These are phyloP conservation scores for Pterocles gutturalis DNA, from an alignment of 2,113 vertebrate genomes.

Conservation along the genomic window DNA sequence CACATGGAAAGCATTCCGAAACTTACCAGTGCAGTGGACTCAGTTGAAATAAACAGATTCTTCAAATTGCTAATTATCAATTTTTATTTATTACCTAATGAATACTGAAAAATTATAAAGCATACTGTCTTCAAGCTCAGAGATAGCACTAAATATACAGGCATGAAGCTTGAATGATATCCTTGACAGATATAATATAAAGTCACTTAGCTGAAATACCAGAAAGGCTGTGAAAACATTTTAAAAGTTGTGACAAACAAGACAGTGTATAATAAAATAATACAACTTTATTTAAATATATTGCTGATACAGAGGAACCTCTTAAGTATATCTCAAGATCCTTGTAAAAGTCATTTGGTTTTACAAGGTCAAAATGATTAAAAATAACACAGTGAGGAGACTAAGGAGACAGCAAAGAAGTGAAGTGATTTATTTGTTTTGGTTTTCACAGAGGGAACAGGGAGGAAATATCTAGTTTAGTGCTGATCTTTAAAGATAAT, in stretches of 20 bases:
- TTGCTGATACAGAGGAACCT: neutral
- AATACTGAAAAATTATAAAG: neutral
- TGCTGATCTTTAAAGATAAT: constrained; percentile 48
- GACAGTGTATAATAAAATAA: neutral
- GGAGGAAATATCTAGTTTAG: constrained; percentile 16
- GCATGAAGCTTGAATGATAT: neutral
- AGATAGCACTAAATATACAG: neutral
- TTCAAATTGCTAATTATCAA: neutral
- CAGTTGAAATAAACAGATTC: neutral
- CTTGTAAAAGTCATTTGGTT: neutral
- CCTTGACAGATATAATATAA: neutral
- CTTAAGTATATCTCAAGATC: neutral
- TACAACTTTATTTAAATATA: neutral
- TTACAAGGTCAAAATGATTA: constrained; percentile 52
- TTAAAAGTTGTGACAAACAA: neutral
- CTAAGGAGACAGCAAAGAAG: constrained; percentile 14
- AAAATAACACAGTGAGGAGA: neutral
- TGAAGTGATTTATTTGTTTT: constrained; percentile 47
- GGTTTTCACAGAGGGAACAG: neutral
- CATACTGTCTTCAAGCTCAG: neutral
- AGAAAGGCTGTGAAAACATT: neutral
- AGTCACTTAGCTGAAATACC: neutral
- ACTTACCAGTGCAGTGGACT: neutral
- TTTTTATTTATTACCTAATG: neutral
- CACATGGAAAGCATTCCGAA: neutral